Base-by-base conservation (phyloP, 1,140 invertebrate species). In the Parasteatoda tepidariorum region DNA sequence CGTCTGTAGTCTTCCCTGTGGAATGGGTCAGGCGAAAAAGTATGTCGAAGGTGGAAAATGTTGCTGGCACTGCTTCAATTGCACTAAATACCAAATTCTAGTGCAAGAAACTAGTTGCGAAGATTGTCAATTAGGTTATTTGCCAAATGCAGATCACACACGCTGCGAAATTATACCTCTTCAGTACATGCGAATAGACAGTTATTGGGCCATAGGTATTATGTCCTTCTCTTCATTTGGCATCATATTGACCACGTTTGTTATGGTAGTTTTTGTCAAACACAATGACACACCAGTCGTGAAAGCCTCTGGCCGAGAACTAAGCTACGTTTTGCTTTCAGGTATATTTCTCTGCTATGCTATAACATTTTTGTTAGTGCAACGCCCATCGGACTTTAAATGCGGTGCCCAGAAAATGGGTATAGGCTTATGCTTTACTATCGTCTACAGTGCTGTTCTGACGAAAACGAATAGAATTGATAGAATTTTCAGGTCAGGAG, bases 61-160 rank as follows among this genome's bases (percentile, higher is more conserved):
- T 88, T 98, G 97, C 89, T 98, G 97, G 96, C 96, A 96, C 86
- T 98, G 97, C 89, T 94, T 96, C 91, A 95, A 96, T 90, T 98
- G 97, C 88, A 93, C 94, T 54, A 93, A 94, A 87, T 97, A 97
- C 90, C 94, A 97, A 93, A 94, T 96, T 92, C 92, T n/a, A 87
- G 88, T n/a, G 92, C 95, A 89, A 13, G 95, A 96, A 87, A 96
- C 94, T 0, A 92, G 94, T 70, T 98, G 97, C 88, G 89, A 92
- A 13, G 91, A 92, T 22, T 98, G 97, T 88, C 92, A 92, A 0
- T 79, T 91, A 85, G 97, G 97, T 7, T 95, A 94, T 0, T 87
- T 96, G 9, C 97, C 97, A 0, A 93, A 96, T 88, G 89, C 89
- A 0, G 91, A 92, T 18, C 93, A 95, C 86, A 92, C 92, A 3